Conservation (phyloP, 2,113 vertebrate species). For the Formicarius rufipectus region DNA sequence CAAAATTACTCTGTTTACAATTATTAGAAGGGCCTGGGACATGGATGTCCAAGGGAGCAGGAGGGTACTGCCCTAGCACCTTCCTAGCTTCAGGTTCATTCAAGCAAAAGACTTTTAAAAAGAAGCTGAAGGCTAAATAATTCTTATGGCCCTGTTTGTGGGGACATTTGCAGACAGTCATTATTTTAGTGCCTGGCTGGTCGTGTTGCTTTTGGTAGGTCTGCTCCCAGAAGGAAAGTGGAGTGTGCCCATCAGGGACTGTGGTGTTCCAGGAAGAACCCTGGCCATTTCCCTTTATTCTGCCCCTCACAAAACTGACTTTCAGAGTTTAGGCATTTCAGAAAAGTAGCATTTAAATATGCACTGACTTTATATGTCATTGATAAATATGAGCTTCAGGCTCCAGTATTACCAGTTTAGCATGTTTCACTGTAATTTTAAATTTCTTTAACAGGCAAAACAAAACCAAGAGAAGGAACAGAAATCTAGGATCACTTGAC, state of each 20-base stretch:
- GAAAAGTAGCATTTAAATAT: not conserved
- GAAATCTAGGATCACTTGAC: not conserved
- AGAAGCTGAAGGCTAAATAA: not conserved
- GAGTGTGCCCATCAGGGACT: not conserved
- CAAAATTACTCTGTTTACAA: not conserved
- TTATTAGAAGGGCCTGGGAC: not conserved
- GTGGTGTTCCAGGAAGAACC: not conserved
- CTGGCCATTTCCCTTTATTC: not conserved
- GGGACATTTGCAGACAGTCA: not conserved
- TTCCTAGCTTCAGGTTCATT: not conserved
- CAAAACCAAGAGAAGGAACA: not conserved
- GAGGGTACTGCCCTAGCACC: not conserved
- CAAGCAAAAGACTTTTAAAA: not conserved
- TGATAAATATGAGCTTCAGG: not conserved
- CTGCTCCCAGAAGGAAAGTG: not conserved
- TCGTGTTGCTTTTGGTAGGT: not conserved
- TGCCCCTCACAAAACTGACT: not conserved
- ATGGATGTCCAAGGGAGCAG: not conserved
- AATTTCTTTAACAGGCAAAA: not conserved
- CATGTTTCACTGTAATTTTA: not conserved
- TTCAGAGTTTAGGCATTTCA: not conserved
- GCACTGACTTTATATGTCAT: not conserved
- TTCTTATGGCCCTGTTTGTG: not conserved
- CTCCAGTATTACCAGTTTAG: not conserved
- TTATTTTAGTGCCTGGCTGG: not conserved